Evolutionary conservation across 92 coral and sea anemone species (phyloP), one percentile per base, ranked within the genome.

Genomic region (Galaxea fascicularis): DNA sequence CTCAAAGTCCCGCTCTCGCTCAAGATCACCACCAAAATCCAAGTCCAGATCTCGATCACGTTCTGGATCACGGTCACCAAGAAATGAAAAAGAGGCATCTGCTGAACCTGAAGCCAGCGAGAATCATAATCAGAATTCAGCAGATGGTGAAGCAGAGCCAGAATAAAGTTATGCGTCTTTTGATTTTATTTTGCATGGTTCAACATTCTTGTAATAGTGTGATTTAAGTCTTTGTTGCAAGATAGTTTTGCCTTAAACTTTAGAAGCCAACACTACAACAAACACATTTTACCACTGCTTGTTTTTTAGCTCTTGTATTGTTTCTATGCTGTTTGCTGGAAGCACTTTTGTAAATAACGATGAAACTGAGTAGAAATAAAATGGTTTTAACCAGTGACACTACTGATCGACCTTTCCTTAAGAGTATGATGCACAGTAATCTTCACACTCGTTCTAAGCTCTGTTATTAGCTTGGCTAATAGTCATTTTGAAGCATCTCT

Each of bases 31-130:
- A 13, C 92, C 92, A 4, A 78, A 59, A 49, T 83, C 94, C 14
- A 53, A 71, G 68, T 90, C 93, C 21, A 27, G 81, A 63, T 77
- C 82, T 15, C 74, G 74, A n/a, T 80, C 85, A 45, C 83, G 51
- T 85, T 93, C 86, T 22, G 69, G 57, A 24, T 81, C 86, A 10
- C 80, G 53, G 17, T 78, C 92, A 13, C 92, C 92, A 4, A 78
- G 67, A 49, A 89, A 85, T 46, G 90, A 89, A 1, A 85, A 85
- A 22, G 87, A 72, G 20, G 85, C 80, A 25, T 85, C 92, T 56
- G 80, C 92, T 1, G 89, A 84, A 28, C 89, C 73, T 0, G 92
- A 72, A 54, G 80, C 71, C 31, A 67, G 78, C 26, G 92, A 87
- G 25, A 72, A 89, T 46, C 84, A 63, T 14, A 77, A 71, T 46